These are phyloP conservation scores for Yoshiicerus persimilis DNA, from an alignment of 1,140 invertebrate species.

Conservation along the genomic window DNA sequence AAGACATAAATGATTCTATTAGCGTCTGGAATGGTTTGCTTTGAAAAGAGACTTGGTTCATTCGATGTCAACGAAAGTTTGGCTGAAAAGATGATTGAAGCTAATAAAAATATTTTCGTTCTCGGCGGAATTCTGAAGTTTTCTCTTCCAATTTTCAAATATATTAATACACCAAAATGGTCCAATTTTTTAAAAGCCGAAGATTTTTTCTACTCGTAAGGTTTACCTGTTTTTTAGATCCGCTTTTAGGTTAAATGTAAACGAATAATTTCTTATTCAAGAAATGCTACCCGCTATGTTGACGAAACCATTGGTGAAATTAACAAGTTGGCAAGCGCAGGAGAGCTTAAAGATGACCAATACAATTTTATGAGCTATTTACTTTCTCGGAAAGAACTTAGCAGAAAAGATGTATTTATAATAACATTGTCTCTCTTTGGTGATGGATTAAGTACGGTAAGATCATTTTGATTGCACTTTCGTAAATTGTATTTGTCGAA, in stretches of 20 bases:
- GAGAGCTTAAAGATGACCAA: conserved; percentile 52
- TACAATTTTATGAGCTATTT: conserved; percentile 59
- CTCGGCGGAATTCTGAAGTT: conserved; percentile 55
- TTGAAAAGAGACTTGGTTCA: conserved; percentile 58
- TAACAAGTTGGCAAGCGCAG: conserved; percentile 47
- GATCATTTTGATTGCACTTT: conserved; percentile 12
- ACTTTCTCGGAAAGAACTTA: conserved; percentile 55
- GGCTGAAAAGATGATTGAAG: conserved; percentile 54
- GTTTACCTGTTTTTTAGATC: background rate
- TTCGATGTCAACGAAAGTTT: conserved; percentile 52
- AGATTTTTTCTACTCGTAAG: conserved; percentile 55
- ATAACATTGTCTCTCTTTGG: conserved; percentile 59
- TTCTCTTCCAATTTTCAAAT: conserved; percentile 57
- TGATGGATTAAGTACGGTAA: conserved; percentile 61
- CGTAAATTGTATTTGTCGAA: too few relatives aligned
- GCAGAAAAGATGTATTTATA: conserved; percentile 56
- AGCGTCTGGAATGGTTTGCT: conserved; percentile 58
- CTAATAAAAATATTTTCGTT: conserved; percentile 56
- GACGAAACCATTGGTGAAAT: conserved; percentile 49
- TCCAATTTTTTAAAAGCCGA: conserved; percentile 54
- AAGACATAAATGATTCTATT: background rate
- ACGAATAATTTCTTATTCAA: too few relatives aligned
- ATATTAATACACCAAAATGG: conserved; percentile 54
- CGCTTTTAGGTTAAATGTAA: too few relatives aligned
- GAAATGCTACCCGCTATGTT: conserved; percentile 49